These are phyloP conservation scores for Pandemis heparana DNA, from an alignment of 2,888 invertebrate species.

Conservation along the genomic window DNA sequence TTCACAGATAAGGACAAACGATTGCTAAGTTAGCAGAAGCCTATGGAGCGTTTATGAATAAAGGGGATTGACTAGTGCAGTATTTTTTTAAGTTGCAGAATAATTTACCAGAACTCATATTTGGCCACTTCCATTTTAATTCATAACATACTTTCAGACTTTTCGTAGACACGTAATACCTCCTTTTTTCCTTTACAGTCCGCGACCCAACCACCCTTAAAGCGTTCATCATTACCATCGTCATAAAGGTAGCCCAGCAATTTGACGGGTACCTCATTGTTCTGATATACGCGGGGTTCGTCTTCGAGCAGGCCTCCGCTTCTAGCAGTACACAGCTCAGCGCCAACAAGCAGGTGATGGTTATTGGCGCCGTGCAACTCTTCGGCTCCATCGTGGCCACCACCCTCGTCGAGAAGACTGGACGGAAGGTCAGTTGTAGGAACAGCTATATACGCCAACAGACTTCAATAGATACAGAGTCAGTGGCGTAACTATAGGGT, in stretches of 20 bases:
- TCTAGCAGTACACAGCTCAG: constrained; percentile 67
- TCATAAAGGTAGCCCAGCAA: constrained; percentile 79
- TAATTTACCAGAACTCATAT: no score
- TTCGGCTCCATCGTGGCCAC: constrained; percentile 74
- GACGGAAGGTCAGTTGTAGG: constrained; percentile 67
- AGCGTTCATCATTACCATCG: constrained; percentile 76
- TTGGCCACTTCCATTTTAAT: no score
- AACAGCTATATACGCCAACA: no score
- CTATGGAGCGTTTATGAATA: no score
- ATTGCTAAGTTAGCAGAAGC: no score
- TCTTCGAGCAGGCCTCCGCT: constrained; percentile 73
- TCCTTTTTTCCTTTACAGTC: constrained; percentile 64
- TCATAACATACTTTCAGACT: no score
- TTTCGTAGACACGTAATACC: no score
- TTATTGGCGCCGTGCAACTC: constrained; percentile 75
- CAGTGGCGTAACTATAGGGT: no score
- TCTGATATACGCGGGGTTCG: constrained; percentile 75
- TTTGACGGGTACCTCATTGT: constrained; percentile 81
- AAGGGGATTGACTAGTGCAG: no score
- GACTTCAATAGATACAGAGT: no score
- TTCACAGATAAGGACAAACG: no score
- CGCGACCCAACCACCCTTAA: constrained; percentile 73
- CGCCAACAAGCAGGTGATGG: constrained; percentile 77
- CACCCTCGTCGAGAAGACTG: constrained; percentile 77
- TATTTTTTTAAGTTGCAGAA: no score